Conservation (phyloP, 1,140 invertebrate genomes). For the Penaeus vannamei region DNA sequence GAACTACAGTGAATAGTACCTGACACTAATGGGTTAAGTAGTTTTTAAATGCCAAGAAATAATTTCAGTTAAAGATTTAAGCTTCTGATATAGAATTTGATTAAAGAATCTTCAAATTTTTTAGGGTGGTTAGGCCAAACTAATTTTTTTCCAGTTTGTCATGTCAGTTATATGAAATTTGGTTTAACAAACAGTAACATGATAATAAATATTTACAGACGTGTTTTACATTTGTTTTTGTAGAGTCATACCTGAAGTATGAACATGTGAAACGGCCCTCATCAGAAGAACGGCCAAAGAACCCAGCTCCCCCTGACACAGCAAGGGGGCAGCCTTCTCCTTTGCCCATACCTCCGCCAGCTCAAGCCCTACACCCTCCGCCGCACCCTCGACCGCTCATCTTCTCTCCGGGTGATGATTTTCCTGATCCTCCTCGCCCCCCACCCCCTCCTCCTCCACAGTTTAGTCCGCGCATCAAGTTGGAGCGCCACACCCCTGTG, state of each 20-base stretch:
- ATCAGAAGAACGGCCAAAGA: conserved; percentile 67
- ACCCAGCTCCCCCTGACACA: conserved; percentile 66
- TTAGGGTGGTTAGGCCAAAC: too few relatives aligned
- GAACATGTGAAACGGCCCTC: conserved; percentile 67
- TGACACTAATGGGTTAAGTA: too few relatives aligned
- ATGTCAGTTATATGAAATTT: too few relatives aligned
- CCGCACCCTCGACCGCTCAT: conserved; percentile 63
- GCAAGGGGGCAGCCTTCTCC: conserved; percentile 18
- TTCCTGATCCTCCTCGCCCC: conserved; percentile 61
- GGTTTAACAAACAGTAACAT: too few relatives aligned
- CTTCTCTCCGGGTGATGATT: conserved; percentile 61
- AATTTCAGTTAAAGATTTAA: too few relatives aligned
- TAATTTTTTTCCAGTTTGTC: too few relatives aligned
- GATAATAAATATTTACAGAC: neutral
- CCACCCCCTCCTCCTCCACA: conserved; percentile 65
- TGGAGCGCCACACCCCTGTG: conserved; percentile 66
- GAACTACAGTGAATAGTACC: too few relatives aligned
- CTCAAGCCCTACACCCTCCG: conserved; percentile 43
- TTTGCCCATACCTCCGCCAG: conserved; percentile 47
- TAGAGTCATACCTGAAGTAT: conserved; percentile 64
- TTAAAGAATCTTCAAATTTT: too few relatives aligned
- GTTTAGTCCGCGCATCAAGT: conserved; percentile 64
- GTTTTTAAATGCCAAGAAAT: too few relatives aligned
- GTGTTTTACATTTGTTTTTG: neutral
- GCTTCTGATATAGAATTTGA: too few relatives aligned